These are phyloP conservation scores for Hippopotamus amphibius DNA, from an alignment of 2,113 vertebrate species.

Conservation along the genomic window DNA sequence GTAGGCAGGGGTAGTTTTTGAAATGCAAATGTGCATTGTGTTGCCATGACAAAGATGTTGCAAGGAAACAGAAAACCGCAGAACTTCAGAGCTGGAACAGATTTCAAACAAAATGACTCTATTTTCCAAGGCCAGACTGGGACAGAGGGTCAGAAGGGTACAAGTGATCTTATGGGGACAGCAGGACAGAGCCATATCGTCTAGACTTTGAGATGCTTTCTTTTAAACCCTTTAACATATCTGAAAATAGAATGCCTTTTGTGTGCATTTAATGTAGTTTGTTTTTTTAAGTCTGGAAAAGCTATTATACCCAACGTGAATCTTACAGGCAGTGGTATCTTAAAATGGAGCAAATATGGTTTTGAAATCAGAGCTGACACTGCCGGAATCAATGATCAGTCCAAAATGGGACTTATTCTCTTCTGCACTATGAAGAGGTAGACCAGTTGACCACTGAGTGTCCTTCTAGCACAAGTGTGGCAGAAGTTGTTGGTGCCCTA, in stretches of 20 bases:
- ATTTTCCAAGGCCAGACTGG: constrained; percentile 23
- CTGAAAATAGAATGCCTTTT: constrained; percentile 59
- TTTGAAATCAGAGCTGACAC: background rate
- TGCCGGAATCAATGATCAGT: background rate
- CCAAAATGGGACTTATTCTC: background rate
- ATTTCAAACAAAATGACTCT: constrained; percentile 48
- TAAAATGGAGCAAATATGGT: background rate
- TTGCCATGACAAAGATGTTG: constrained; percentile 59
- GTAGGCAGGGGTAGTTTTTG: constrained; percentile 60
- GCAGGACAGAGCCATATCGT: background rate
- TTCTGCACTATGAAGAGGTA: background rate
- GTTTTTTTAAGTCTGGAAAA: constrained; percentile 42
- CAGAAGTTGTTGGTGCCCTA: background rate
- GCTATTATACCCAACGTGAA: background rate
- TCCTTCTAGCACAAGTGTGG: background rate
- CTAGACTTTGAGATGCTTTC: background rate
- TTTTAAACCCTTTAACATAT: constrained; percentile 28
- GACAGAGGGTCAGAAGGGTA: background rate
- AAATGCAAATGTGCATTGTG: constrained; percentile 73
- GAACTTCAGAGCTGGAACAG: constrained; percentile 10
- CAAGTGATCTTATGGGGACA: background rate
- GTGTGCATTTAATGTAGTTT: background rate
- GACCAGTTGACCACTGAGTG: background rate
- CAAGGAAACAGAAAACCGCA: constrained; percentile 41
- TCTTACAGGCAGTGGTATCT: background rate